phyloP scores from a whole-genome alignment of 2,888 invertebrate genomes.

The Cynaeus angustus region DNA sequence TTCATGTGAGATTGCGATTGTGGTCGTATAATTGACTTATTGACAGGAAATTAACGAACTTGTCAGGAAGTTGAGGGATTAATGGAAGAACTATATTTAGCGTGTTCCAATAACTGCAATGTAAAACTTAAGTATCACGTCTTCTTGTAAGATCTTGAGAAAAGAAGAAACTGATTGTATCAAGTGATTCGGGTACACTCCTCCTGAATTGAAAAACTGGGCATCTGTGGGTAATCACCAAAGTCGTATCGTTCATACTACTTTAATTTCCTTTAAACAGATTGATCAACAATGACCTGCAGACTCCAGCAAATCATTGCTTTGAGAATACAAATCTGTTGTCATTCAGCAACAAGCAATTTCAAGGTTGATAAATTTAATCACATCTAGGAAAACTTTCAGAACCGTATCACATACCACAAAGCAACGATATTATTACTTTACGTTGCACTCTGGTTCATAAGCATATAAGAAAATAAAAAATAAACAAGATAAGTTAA shows the following conservation, averaged over 20 bases:
- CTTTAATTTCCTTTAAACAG: slow-evolving; percentile 23
- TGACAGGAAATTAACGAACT: no score
- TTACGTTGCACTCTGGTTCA: neutral
- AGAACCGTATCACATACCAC: neutral
- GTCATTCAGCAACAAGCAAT: slow-evolving; percentile 13
- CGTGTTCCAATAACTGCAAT: no score
- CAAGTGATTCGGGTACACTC: no score
- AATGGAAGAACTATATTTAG: no score
- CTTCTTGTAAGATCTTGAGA: no score
- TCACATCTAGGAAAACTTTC: slow-evolving; percentile 8
- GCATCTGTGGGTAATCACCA: no score
- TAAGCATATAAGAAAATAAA: slow-evolving; percentile 9
- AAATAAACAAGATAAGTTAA: slow-evolving; percentile 36
- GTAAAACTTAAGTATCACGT: no score
- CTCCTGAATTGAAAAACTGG: no score
- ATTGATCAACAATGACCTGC: slow-evolving; percentile 24
- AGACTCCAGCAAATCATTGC: slow-evolving; percentile 17
- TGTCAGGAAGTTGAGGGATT: no score
- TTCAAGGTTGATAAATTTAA: slow-evolving; percentile 26
- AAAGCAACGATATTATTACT: neutral
- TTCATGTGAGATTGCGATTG: no score
- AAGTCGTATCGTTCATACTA: neutral
- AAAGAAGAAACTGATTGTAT: no score
- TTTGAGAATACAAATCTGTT: neutral
- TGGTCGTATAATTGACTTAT: no score